These are phyloP conservation scores for Tragopan temminckii DNA, from an alignment of 2,797 vertebrate species.

Conservation along the genomic window DNA sequence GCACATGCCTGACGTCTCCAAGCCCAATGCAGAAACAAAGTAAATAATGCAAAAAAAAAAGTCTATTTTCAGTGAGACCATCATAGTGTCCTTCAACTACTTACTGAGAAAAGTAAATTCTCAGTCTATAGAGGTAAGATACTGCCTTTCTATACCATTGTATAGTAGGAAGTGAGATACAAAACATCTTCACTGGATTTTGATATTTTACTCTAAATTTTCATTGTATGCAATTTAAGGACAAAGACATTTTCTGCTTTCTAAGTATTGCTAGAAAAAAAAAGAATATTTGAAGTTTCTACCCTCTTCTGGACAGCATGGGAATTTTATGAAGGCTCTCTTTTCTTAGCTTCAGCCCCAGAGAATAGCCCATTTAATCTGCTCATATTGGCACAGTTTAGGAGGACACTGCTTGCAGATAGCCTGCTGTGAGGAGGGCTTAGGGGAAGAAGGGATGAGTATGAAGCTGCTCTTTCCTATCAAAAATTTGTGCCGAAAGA, in stretches of 20 bases:
- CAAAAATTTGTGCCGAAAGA: not conserved
- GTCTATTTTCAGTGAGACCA: not conserved
- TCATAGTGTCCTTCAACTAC: not conserved
- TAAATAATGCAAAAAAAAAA: not conserved
- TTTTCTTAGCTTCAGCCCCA: not conserved
- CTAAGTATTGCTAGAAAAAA: not conserved
- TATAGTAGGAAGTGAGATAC: not conserved
- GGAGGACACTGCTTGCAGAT: not conserved
- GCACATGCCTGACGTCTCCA: not conserved
- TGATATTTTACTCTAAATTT: not conserved
- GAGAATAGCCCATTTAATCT: not conserved
- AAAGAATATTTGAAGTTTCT: not conserved
- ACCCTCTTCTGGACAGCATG: not conserved
- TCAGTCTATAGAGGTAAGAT: not conserved
- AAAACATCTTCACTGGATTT: not conserved
- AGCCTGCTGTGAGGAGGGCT: accelerated
- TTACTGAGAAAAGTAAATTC: not conserved
- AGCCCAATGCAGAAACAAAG: not conserved
- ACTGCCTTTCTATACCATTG: not conserved
- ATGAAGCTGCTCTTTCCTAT: not conserved
- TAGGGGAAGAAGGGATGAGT: not conserved
- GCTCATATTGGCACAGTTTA: accelerated
- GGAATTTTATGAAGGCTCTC: not conserved
- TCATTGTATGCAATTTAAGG: not conserved
- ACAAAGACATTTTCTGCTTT: not conserved